Evolutionary conservation across 2,888 invertebrate species (phyloP).

Genomic region (Lordiphosa andalusiaca): DNA sequence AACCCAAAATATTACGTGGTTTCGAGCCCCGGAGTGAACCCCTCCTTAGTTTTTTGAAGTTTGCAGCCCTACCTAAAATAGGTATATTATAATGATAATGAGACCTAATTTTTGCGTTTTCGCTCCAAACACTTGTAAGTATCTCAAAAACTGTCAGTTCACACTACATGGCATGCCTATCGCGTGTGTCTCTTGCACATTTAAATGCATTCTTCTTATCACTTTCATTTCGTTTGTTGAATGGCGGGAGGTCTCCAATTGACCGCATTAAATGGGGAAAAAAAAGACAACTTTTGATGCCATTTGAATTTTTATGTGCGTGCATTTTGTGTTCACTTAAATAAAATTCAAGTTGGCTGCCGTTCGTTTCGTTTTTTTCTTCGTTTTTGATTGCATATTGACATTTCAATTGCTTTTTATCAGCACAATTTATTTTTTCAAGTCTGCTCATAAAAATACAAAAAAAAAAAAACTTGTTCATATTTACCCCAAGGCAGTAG

Average conservation of each 20-base stretch:
- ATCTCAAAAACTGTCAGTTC: too few relatives aligned
- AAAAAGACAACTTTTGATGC: conserved; percentile 9
- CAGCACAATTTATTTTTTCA: conserved; percentile 45
- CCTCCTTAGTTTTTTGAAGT: too few relatives aligned
- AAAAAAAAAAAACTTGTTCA: not conserved
- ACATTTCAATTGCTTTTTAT: conserved; percentile 57
- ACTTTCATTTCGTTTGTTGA: not conserved
- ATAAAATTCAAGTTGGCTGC: conserved; percentile 25
- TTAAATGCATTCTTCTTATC: conserved; percentile 20
- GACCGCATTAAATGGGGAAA: conserved; percentile 22
- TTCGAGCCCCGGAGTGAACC: too few relatives aligned
- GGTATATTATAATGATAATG: too few relatives aligned
- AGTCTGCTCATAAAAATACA: too few relatives aligned
- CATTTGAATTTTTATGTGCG: conserved; percentile 38
- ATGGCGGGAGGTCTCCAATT: conserved; percentile 12
- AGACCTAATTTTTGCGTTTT: too few relatives aligned
- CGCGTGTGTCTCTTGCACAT: not conserved
- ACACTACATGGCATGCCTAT: not conserved
- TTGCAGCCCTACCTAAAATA: too few relatives aligned
- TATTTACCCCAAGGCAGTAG: conserved; percentile 12
- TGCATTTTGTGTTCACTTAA: conserved; percentile 40
- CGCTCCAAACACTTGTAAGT: too few relatives aligned
- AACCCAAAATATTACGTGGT: too few relatives aligned
- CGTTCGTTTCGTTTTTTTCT: conserved; percentile 9
- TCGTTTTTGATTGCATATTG: conserved; percentile 32